Percentiles rank a stretch among this genome's conserved stretches.
These are phyloP conservation scores for Pogona vitticeps DNA, from an alignment of 2,113 vertebrate species.

Conservation along the genomic window DNA sequence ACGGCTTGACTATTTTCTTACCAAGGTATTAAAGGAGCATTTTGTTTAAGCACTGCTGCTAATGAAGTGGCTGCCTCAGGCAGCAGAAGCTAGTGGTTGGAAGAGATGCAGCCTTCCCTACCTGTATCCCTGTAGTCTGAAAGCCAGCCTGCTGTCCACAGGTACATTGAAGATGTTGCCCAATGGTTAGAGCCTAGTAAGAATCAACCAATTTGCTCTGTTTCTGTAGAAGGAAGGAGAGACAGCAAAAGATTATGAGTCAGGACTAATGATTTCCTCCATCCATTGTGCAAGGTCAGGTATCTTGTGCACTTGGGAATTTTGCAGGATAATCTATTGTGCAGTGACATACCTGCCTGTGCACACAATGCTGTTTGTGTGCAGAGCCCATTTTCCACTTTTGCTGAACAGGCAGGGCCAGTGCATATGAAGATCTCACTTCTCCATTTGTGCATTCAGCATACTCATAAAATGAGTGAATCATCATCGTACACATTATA, in stretches of 20 bases:
- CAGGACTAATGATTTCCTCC: too few species aligned
- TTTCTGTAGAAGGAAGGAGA: background rate
- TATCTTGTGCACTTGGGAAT: too few species aligned
- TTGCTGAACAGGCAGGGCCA: background rate
- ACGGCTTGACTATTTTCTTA: background rate
- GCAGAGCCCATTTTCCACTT: background rate
- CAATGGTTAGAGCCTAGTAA: background rate
- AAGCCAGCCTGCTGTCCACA: too few species aligned
- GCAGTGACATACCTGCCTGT: too few species aligned
- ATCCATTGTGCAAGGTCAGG: too few species aligned
- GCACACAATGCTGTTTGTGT: background rate
- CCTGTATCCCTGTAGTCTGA: too few species aligned
- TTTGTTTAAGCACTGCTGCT: background rate
- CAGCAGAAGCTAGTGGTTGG: too few species aligned
- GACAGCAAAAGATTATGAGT: background rate
- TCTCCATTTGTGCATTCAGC: background rate
- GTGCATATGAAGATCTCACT: background rate
- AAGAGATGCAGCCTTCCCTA: too few species aligned
- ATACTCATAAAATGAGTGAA: background rate
- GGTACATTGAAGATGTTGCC: background rate
- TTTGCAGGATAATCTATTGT: too few species aligned
- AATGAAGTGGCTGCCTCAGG: too few species aligned
- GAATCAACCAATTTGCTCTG: background rate
- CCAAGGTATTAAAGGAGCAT: background rate
- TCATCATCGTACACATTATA: too few species aligned